Conservation (phyloP, 2,113 vertebrate species). For the Oncorhynchus masou region DNA sequence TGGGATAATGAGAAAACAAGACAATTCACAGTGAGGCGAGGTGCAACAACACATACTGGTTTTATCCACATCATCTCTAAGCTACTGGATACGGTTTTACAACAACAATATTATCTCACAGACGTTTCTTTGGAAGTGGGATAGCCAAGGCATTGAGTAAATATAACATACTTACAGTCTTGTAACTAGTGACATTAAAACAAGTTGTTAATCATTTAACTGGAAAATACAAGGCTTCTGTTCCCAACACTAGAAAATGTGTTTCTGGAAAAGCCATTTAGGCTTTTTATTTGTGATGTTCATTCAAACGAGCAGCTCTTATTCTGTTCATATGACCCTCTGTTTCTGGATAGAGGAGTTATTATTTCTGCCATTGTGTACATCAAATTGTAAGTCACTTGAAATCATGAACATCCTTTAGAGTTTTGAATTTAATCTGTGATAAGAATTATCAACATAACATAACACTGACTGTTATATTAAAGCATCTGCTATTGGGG, state of each 20-base stretch:
- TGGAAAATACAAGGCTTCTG: background rate
- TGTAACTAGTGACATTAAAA: background rate
- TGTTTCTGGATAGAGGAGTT: conserved; percentile 3
- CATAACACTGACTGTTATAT: background rate
- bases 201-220: background rate
- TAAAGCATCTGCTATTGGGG: background rate
- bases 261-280: background rate
- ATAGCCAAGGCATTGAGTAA: background rate
- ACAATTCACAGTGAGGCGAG: background rate
- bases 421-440: background rate
- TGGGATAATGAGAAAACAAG: background rate
- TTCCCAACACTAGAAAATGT: background rate
- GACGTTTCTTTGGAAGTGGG: background rate
- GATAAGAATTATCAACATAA: background rate
- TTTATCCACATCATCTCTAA: background rate
- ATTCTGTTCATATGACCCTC: background rate
- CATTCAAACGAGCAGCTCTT: background rate
- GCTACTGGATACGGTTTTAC: background rate
- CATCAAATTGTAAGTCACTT: background rate
- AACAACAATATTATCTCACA: background rate
- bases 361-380: background rate
- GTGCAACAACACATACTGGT: background rate
- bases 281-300: background rate
- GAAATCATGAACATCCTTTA: background rate
- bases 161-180: background rate